These are phyloP conservation scores for Nerophis ophidion DNA, from an alignment of 2,113 vertebrate species.

Conservation along the genomic window DNA sequence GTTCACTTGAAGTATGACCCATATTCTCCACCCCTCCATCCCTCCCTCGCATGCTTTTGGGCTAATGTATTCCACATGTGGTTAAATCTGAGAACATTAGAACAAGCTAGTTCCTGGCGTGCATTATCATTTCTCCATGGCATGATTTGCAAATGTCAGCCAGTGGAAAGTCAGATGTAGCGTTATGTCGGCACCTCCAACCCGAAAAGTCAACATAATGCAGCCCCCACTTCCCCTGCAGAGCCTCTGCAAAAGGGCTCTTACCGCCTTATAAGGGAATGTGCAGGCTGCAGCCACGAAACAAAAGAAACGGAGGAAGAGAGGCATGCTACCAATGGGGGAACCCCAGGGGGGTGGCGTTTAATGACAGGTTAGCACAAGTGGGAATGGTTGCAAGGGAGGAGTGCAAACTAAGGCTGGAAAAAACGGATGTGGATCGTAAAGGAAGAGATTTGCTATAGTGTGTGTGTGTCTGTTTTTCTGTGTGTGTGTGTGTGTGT, in stretches of 20 bases:
- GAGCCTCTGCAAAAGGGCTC: slow-evolving; percentile 47
- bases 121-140: slow-evolving; percentile 21
- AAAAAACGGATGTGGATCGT: neutral
- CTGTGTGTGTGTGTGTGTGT: neutral
- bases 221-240: slow-evolving; percentile 33
- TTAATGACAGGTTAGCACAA: slow-evolving; percentile 1
- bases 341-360: slow-evolving; percentile 2
- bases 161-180: slow-evolving; percentile 2
- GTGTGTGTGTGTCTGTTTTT: neutral
- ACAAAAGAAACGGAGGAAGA: slow-evolving; percentile 47
- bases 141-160: slow-evolving; percentile 20
- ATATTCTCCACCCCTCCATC: slow-evolving; percentile 33
- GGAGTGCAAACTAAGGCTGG: slow-evolving; percentile 1
- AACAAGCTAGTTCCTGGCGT: slow-evolving; percentile 15
- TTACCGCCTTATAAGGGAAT: slow-evolving; percentile 74
- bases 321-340: slow-evolving; percentile 38
- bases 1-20: slow-evolving; percentile 60
- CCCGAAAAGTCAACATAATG: neutral
- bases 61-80: slow-evolving; percentile 59
- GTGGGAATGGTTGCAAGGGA: neutral
- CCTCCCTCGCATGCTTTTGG: slow-evolving; percentile 2
- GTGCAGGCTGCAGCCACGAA: slow-evolving; percentile 48
- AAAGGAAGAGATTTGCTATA: neutral
- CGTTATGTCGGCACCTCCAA: slow-evolving; percentile 4
- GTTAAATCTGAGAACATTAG: slow-evolving; percentile 25